Percentiles rank a stretch among this genome's conserved stretches.
Evolutionary conservation across 2,888 invertebrate genomes (phyloP).

Genomic region (Ceramica pisi): DNA sequence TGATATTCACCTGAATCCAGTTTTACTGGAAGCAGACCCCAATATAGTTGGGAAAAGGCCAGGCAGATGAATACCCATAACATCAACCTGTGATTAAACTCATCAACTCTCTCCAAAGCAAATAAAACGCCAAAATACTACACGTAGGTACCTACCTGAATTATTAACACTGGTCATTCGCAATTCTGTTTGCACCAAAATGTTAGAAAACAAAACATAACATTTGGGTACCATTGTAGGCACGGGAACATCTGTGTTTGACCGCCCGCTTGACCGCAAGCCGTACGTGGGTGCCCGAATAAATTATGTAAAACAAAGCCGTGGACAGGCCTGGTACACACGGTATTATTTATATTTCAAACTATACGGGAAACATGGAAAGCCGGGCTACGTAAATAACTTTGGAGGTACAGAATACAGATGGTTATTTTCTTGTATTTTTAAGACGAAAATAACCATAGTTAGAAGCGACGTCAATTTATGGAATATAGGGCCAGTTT

Average conservation of each 20-base stretch:
- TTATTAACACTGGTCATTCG: slow-evolving; percentile 29
- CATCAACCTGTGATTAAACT: not conserved
- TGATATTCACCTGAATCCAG: no score
- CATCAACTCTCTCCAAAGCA: not conserved
- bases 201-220: slow-evolving; percentile 32
- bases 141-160: slow-evolving; percentile 25
- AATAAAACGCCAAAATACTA: slow-evolving; percentile 12
- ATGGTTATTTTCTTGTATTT: not conserved
- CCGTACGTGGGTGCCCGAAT: slow-evolving; percentile 59
- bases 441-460: no score
- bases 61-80: not conserved
- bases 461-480: no score
- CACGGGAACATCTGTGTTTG: slow-evolving; percentile 53
- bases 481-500: no score
- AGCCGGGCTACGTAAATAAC: not conserved
- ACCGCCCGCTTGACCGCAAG: slow-evolving; percentile 50
- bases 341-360: slow-evolving; percentile 58
- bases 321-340: slow-evolving; percentile 55
- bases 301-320: slow-evolving; percentile 71
- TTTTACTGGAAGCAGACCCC: no score
- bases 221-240: slow-evolving; percentile 32
- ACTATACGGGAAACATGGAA: slow-evolving; percentile 20
- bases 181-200: slow-evolving; percentile 44
- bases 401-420: not conserved
- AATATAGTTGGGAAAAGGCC: no score